Percentiles rank a stretch among this genome's conserved stretches.
These are phyloP conservation scores for Thunnus thynnus DNA, from an alignment of 2,113 vertebrate genomes.

Conservation along the genomic window DNA sequence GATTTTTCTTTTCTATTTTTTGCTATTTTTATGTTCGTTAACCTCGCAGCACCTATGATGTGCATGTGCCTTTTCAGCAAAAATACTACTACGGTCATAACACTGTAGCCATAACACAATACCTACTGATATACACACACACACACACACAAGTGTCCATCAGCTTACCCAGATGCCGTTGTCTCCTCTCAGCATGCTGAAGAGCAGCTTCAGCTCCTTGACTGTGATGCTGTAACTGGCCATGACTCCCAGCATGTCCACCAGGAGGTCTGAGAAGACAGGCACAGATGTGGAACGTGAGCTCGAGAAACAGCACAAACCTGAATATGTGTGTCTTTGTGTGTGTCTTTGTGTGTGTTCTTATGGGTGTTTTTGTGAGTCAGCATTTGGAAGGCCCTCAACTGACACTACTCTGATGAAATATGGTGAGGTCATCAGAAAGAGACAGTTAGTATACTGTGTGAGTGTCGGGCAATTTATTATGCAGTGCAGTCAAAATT, in stretches of 20 bases:
- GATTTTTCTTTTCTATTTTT: background rate
- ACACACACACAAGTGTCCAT: background rate
- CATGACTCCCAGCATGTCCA: conserved; percentile 99
- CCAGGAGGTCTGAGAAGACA: conserved; percentile 93
- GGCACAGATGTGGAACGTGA: conserved; percentile 30
- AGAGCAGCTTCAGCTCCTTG: conserved; percentile 98
- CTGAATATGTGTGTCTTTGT: background rate
- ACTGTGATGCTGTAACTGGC: conserved; percentile 99
- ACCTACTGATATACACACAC: background rate
- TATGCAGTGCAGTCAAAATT: conserved; percentile 36
- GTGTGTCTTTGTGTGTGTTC: background rate
- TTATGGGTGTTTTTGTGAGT: background rate
- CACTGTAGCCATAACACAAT: background rate
- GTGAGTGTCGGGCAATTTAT: conserved; percentile 35
- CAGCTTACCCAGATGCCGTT: conserved; percentile 96
- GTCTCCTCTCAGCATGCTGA: conserved; percentile 99
- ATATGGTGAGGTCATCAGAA: conserved; percentile 42
- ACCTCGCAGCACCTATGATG: background rate
- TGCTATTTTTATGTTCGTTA: background rate
- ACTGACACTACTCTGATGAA: conserved; percentile 46
- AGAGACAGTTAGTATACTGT: conserved; percentile 14
- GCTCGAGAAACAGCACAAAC: conserved; percentile 5
- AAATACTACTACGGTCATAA: background rate
- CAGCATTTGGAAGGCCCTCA: conserved; percentile 29
- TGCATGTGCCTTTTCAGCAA: background rate